A percentile compares a stretch with the other conserved stretches of the same genome.
phyloP scores from a whole-genome alignment of 2,888 invertebrate species.

The Camptogramma bilineatum region DNA sequence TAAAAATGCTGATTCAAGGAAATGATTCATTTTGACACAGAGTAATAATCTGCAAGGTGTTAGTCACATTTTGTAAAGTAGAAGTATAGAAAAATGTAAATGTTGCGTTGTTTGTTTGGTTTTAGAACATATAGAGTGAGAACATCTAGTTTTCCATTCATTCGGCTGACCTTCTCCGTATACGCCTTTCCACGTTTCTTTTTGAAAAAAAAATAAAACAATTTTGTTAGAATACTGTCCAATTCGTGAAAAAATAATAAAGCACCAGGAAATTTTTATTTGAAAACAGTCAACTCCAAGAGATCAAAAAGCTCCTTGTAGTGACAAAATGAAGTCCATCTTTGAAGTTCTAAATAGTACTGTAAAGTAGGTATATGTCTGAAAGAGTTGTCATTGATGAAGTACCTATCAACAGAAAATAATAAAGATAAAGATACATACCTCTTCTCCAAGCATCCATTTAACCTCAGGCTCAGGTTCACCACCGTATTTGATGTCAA shows the following conservation, averaged over 20 bases:
- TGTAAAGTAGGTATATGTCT: constrained; percentile 22
- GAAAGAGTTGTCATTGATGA: constrained; percentile 11
- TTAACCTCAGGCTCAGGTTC: constrained; percentile 98
- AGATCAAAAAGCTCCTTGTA: neutral
- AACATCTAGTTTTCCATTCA: constrained; percentile 73
- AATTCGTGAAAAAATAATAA: constrained; percentile 36
- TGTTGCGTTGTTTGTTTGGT: constrained; percentile 41
- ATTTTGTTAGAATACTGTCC: constrained; percentile 35
- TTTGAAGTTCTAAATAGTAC: constrained; percentile 3
- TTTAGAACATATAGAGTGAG: constrained; percentile 73
- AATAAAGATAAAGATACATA: constrained; percentile 68
- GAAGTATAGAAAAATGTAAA: constrained; percentile 30
- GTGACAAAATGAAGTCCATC: constrained; percentile 9
- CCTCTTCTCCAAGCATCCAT: constrained; percentile 94
- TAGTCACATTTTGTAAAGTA: constrained; percentile 44
- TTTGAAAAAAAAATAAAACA: constrained; percentile 81
- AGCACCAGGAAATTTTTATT: neutral
- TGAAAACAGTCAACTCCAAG: neutral
- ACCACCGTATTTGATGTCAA: constrained; percentile 97
- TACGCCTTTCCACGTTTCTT: constrained; percentile 91
- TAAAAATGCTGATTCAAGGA: neutral
- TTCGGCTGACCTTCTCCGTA: constrained; percentile 90
- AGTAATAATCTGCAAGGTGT: constrained; percentile 52
- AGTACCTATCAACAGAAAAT: constrained; percentile 11
- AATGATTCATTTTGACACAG: constrained; percentile 37